Conservation (phyloP, 2,888 invertebrate species). For the Stratiomys singularior region DNA sequence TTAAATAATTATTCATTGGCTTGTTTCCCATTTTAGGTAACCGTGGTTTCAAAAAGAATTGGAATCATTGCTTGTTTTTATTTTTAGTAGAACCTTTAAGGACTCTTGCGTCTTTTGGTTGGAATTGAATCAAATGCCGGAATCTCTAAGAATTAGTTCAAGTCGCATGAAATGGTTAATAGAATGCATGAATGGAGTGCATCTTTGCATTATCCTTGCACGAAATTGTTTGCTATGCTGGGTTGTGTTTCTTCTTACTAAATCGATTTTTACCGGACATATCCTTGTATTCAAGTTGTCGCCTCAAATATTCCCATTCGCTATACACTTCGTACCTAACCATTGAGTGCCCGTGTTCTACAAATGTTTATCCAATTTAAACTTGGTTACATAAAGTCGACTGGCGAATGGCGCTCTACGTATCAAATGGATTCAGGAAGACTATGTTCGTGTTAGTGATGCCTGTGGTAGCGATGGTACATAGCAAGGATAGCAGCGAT, state of each 20-base stretch:
- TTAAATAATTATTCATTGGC: no score
- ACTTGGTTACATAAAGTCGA: slow-evolving; percentile 6
- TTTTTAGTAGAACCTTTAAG: no score
- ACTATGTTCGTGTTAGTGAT: neutral
- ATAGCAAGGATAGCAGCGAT: neutral
- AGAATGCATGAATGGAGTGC: neutral
- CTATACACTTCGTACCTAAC: neutral
- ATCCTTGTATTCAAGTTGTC: slow-evolving; percentile 14
- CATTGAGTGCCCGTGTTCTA: slow-evolving; percentile 13
- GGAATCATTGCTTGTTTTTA: no score
- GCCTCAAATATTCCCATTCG: neutral
- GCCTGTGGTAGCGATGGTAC: neutral
- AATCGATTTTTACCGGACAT: neutral
- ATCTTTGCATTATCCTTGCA: neutral
- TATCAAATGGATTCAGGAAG: neutral
- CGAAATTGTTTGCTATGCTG: neutral
- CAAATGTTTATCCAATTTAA: slow-evolving; percentile 42
- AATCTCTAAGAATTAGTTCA: no score
- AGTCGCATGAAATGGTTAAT: no score
- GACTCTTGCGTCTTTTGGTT: no score
- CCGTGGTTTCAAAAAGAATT: no score
- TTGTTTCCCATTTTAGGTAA: no score
- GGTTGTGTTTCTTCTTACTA: neutral
- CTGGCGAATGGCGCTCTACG: neutral
- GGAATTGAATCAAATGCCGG: no score